Base-by-base conservation (phyloP, 2,113 vertebrate genomes). In the Eptesicus fuscus region DNA sequence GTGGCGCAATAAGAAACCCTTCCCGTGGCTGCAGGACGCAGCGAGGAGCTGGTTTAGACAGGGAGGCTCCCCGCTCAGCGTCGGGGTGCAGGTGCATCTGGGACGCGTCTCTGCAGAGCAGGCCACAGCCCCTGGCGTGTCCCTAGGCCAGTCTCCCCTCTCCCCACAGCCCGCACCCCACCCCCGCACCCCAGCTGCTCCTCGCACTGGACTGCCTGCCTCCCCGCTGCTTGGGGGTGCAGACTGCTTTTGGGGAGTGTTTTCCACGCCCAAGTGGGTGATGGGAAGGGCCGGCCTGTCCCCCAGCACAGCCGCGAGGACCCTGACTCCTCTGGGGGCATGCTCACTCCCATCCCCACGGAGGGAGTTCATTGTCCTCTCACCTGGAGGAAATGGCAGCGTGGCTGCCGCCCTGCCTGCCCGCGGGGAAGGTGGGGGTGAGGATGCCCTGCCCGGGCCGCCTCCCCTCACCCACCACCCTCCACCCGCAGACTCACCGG, bases 361-460 rank as follows among this genome's bases (percentile, higher is more conserved):
- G 70, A 71, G 51, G n/a, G 63, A 8, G 17, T 40, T 12, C 23
- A 16, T 69, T 32, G 1, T n/a, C n/a, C 65, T 25, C 9, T 6
- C 61, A 13, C 17, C 56, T 25, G 37, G 9, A 10, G 74, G 37
- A 32, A 42, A 7, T 20, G 13, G 5, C 8, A 1, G 20, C 7
- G 1, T 6, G 23, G 9, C 35, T 4, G 28, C 6, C 1, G 13
- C 5, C 5, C 10, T 2, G 47, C 20, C 1, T 2, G 65, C 51
- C 85, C 1, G 16, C 0, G 8, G n/a, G 22, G 18, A 18, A n/a
- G 14, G 70, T 5, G 59, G 20, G 37, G 35, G 1, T 0, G 11
- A 13, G n/a, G 82, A 18, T 12, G 32, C 67, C 13, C 13, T 17
- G 4, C 0, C 12, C 2, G 0, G 0, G 3, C 0, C 0, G 20